phyloP scores from a whole-genome alignment of 1,140 invertebrate genomes.

The Dysdera silvatica region DNA sequence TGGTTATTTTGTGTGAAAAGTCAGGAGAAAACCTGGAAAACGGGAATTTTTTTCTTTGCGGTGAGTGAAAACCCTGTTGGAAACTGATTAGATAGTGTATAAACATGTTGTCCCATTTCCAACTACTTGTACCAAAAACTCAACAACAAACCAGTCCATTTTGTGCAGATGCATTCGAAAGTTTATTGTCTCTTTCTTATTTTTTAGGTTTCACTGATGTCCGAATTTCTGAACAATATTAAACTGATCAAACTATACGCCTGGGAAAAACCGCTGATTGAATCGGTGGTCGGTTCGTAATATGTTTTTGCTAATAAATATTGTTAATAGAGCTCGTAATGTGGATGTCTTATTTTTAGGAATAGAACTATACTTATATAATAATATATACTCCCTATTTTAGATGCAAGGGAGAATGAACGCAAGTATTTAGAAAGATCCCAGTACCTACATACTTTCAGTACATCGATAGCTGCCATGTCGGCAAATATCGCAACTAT shows the following conservation, averaged over 20 bases:
- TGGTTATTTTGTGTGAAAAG: no score
- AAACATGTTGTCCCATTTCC: no score
- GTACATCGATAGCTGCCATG: conserved; percentile 54
- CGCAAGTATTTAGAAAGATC: conserved; percentile 50
- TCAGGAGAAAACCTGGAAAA: no score
- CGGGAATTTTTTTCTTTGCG: no score
- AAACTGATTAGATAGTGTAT: no score
- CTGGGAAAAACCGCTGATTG: conserved; percentile 73
- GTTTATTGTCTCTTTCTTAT: conserved; percentile 1
- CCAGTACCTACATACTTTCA: conserved; percentile 55
- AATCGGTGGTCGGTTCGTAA: conserved; percentile 48
- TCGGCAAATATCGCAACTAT: conserved; percentile 56
- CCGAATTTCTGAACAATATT: conserved; percentile 28
- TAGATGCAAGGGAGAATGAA: conserved; percentile 54
- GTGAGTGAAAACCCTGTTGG: no score
- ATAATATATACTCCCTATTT: background rate
- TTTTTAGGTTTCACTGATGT: conserved; percentile 32
- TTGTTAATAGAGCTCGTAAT: background rate
- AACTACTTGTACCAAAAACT: background rate
- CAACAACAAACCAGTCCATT: background rate
- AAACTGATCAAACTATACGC: conserved; percentile 73
- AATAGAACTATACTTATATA: background rate
- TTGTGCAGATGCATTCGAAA: background rate
- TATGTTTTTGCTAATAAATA: background rate
- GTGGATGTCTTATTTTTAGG: background rate